Evolutionary conservation across 2,888 invertebrate genomes (phyloP), one percentile per base, ranked within the genome.

Genomic region (Chalcis sispes): DNA sequence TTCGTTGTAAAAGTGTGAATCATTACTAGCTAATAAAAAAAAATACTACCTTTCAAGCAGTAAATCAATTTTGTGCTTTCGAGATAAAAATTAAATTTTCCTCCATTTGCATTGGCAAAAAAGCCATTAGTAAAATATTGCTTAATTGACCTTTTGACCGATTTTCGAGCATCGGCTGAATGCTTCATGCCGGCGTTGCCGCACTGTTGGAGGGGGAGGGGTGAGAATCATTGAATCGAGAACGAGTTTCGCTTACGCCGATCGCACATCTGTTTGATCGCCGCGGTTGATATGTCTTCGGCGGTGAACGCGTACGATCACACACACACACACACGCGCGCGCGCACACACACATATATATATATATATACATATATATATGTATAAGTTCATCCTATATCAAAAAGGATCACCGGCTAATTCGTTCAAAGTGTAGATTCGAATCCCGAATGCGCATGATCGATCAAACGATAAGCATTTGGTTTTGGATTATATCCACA

Each of bases 241-340:
- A 62, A 23, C 36, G 54, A 67, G 52, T 61, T 67, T 66, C 67
- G 62, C 52, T 46, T 48, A 42, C 36, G 23, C 40, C 15, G 48
- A 20, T 25, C 62, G 67, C 61, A 50, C 74, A 74, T 74, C 67
- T 74, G 74, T 67, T 74, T 74, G 72, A 72, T 65, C 72, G 58
- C 40, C 15, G 42, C 52, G 32, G 18, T 15, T 15, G 15, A 50
- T 13, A 23, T 40, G 10, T 42, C 56, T 32, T 52, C 23, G n/a
- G 46, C 10, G n/a, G n/a, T n/a, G n/a, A n/a, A n/a, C 52, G 32
- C 23, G 25, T 50, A 36, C 50, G 25, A 42, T 5, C 23, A 29
- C 27, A 36, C 27, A 15, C 29, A 32, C n/a, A 27, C 15, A n/a
- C n/a, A n/a, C n/a, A n/a, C n/a, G n/a, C n/a, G n/a, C n/a, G n/a